Percentiles rank a stretch among this genome's conserved stretches.
phyloP scores from a whole-genome alignment of 2,113 vertebrate species.

The Pygoscelis adeliae region DNA sequence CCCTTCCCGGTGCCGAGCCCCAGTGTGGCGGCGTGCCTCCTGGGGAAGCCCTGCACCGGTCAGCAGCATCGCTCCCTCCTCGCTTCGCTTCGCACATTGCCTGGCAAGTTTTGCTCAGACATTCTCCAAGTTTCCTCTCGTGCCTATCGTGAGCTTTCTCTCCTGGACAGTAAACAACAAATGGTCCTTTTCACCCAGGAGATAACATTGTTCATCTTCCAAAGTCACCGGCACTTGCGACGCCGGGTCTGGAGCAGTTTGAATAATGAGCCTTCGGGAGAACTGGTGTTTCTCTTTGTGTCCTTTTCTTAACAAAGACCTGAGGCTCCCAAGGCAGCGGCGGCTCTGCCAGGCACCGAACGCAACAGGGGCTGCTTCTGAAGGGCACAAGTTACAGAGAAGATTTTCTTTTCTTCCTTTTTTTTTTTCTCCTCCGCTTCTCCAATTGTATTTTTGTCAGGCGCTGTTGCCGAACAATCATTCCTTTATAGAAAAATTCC shows the following conservation, averaged over 20 bases:
- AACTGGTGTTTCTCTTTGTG: conserved; percentile 69
- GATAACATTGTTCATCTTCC: conserved; percentile 83
- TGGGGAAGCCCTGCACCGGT: not conserved
- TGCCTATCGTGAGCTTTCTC: conserved; percentile 50
- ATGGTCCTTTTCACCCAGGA: conserved; percentile 82
- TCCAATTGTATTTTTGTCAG: conserved; percentile 55
- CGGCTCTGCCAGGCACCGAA: not conserved
- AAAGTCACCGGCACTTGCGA: conserved; percentile 76
- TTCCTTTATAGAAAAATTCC: conserved; percentile 53
- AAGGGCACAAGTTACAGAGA: conserved; percentile 46
- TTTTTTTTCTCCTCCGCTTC: conserved; percentile 14
- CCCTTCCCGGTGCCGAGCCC: not conserved
- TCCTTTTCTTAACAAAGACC: conserved; percentile 68
- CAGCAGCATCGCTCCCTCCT: not conserved
- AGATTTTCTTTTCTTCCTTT: conserved; percentile 26
- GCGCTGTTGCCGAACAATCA: not conserved
- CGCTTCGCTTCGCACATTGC: not conserved
- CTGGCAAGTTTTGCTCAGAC: not conserved
- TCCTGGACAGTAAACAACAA: conserved; percentile 77
- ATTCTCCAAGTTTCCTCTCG: not conserved
- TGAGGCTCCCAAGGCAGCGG: conserved; percentile 71
- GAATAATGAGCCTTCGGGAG: conserved; percentile 78
- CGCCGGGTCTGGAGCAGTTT: conserved; percentile 69
- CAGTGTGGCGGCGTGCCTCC: fast-evolving
- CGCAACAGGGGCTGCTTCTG: conserved; percentile 33